Evolutionary conservation across 1,140 invertebrate genomes (phyloP).

Genomic region (Drosophila punjabiensis): DNA sequence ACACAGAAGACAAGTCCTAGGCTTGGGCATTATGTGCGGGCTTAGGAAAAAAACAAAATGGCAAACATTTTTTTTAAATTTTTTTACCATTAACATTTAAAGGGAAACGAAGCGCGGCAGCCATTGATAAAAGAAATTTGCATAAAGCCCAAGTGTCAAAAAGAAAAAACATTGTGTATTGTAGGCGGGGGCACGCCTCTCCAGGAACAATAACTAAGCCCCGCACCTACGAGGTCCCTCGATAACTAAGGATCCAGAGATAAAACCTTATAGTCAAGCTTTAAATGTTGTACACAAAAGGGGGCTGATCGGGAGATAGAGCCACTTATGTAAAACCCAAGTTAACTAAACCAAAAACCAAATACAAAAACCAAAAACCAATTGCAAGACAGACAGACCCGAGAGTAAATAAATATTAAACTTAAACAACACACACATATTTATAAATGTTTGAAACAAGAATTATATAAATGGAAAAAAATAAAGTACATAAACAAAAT

Average conservation of each 20-base stretch:
- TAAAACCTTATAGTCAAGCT: constrained; percentile 71
- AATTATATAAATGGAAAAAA: constrained; percentile 43
- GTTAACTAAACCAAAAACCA: constrained; percentile 47
- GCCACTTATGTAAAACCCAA: constrained; percentile 20
- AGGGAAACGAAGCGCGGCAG: background rate
- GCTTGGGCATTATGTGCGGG: constrained; percentile 18
- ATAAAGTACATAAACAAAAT: constrained; percentile 9
- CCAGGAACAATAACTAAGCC: constrained; percentile 35
- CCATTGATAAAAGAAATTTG: constrained; percentile 3
- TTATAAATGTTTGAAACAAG: constrained; percentile 78
- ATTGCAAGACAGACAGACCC: constrained; percentile 14
- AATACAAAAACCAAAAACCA: constrained; percentile 15
- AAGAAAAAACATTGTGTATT: constrained; percentile 71
- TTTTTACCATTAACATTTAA: constrained; percentile 75
- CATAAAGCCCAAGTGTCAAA: constrained; percentile 64
- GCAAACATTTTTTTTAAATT: constrained; percentile 68
- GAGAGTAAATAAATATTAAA: constrained; percentile 67
- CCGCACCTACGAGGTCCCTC: constrained; percentile 18
- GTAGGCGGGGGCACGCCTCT: constrained; percentile 32
- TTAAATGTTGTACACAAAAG: constrained; percentile 75
- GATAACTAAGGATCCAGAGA: constrained; percentile 27
- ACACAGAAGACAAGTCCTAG: constrained; percentile 33
- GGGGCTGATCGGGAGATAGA: background rate
- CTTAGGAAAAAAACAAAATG: constrained; percentile 8
- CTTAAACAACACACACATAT: constrained; percentile 54